phyloP scores from a whole-genome alignment of 2,888 invertebrate genomes.

The Rhabditoides inermis region DNA sequence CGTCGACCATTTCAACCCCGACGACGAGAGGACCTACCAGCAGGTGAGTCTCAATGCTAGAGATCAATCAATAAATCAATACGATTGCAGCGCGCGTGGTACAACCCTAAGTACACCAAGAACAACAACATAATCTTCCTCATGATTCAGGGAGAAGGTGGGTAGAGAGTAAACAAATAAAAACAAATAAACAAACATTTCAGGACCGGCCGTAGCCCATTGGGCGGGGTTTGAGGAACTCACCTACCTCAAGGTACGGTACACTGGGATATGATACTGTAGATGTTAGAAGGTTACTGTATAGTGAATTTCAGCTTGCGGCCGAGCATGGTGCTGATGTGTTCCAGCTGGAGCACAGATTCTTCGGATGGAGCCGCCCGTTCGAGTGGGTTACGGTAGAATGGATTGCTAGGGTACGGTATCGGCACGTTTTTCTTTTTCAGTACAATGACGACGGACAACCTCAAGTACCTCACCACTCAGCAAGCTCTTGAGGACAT shows the following conservation, averaged over 20 bases:
- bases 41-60: constrained; percentile 11
- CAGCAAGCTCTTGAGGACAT: too few species aligned
- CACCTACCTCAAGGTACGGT: too few species aligned
- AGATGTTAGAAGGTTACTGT: constrained; percentile 3
- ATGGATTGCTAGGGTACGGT: too few species aligned
- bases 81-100: constrained; percentile 27
- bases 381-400: constrained; percentile 12
- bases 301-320: constrained; percentile 27
- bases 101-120: constrained; percentile 21
- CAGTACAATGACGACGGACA: too few species aligned
- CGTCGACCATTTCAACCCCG: constrained; percentile 22
- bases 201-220: too few species aligned
- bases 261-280: too few species aligned
- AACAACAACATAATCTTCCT: constrained; percentile 26
- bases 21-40: constrained; percentile 13
- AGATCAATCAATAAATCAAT: not conserved
- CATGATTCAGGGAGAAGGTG: constrained; percentile 26
- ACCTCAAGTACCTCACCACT: too few species aligned
- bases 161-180: too few species aligned
- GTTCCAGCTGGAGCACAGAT: constrained; percentile 43
- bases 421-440: too few species aligned
- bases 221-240: too few species aligned
- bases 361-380: constrained; percentile 35
- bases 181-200: too few species aligned
- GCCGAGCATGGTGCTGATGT: constrained; percentile 32